Evolutionary conservation across 2,113 vertebrate genomes (phyloP), one percentile per base, ranked within the genome.

Genomic region (Thalassoma bifasciatum): DNA sequence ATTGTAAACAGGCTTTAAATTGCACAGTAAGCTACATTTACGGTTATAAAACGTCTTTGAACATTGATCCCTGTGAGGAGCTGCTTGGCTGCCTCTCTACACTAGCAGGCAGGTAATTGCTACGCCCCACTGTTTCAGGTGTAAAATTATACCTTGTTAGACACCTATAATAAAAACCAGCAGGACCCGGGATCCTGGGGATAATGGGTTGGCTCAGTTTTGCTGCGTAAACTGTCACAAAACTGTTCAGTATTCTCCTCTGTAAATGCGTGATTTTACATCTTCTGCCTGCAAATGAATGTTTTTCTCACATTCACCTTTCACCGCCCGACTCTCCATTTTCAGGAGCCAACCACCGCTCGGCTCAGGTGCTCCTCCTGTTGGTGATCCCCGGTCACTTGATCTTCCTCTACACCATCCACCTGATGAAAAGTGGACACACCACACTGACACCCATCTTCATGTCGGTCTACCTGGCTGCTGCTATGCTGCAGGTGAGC

Each of bases 381-480:
- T 73, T 98, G 81, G 95, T 97, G 69, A 83, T 99, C 82, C 97
- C 97, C 0, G 97, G 98, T 79, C 97, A 99, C 66, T 83, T 99
- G 66, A 96, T 98, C 89, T 99, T 98, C 93, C 94, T 99, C 67
- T 99, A 97, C 77, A 98, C 96, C 2, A 98, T 99, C 77, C 96
- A 98, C 83, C 82, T 99, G 90, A 98, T 99, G 97, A 98, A 99
- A 81, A 98, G 97, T 0, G 97, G 97, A 42, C 97, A 98, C 73
- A 98, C 97, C 57, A 96, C 96, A 8, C 90, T 98, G 82, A 98
- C 97, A 0, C 91, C 95, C 14, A 95, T 98, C 92, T 99, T 99
- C 11, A 94, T 96, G 71, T 91, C 92, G 0, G 96, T 99, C 0
- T 99, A 96, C 88, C 91, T 99, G 74, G 90, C 97, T 79, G 95